Evolutionary conservation across 2,888 invertebrate species (phyloP).

Genomic region (Agonopterix alstromeriana): DNA sequence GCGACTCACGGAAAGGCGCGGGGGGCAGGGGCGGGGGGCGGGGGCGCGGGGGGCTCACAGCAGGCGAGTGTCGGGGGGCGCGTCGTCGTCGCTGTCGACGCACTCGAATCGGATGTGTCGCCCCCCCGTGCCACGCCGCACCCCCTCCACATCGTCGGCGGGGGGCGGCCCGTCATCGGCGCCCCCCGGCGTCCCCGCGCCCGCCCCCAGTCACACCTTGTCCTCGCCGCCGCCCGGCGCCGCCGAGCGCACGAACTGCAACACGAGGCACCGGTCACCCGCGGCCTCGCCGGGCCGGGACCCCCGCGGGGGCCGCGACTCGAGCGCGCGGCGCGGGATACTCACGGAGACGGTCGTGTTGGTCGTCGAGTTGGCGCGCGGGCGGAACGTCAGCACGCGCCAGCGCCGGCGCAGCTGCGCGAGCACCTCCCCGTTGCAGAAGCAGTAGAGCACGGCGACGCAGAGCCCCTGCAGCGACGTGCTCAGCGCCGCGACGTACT

Average conservation of each 20-base stretch:
- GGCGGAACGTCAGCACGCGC: slow-evolving; percentile 88
- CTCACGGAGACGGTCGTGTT: slow-evolving; percentile 93
- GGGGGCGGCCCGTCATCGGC: slow-evolving; percentile 9
- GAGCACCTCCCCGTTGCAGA: slow-evolving; percentile 96
- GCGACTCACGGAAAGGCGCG: too few species aligned
- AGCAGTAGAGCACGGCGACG: slow-evolving; percentile 94
- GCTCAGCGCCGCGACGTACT: slow-evolving; percentile 89
- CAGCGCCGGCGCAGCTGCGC: slow-evolving; percentile 90
- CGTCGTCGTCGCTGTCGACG: slow-evolving; percentile 62
- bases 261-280: slow-evolving; percentile 15
- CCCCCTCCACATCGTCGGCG: slow-evolving; percentile 18
- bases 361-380: slow-evolving; percentile 89
- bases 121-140: slow-evolving; percentile 11
- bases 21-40: slow-evolving; percentile 6
- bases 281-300: neutral
- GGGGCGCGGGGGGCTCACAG: slow-evolving; percentile 26
- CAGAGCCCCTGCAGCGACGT: slow-evolving; percentile 95
- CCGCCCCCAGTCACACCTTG: slow-evolving; percentile 83
- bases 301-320: slow-evolving; percentile 1
- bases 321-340: slow-evolving; percentile 12
- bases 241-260: slow-evolving; percentile 88
- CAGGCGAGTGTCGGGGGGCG: slow-evolving; percentile 48
- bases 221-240: slow-evolving; percentile 82
- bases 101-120: slow-evolving; percentile 65
- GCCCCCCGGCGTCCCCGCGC: slow-evolving; percentile 9